phyloP scores from a whole-genome alignment of 2,888 invertebrate species.

The Morpho achilles region DNA sequence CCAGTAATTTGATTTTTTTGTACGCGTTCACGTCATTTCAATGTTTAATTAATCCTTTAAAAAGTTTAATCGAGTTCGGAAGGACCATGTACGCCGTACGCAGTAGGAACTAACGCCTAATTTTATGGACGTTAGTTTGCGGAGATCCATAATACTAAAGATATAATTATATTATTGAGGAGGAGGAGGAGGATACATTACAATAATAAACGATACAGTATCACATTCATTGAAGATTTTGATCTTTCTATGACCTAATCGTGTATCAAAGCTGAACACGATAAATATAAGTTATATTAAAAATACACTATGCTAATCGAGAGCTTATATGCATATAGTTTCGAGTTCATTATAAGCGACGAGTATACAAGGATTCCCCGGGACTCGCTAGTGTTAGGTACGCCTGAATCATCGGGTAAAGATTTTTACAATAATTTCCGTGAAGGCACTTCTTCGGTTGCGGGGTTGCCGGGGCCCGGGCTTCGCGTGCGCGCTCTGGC shows the following conservation, averaged over 20 bases:
- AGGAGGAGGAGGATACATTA: neutral
- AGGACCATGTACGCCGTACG: neutral
- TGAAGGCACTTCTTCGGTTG: constrained; percentile 18
- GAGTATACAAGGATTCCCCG: no score
- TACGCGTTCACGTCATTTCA: no score
- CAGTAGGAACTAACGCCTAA: no score
- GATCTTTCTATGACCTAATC: neutral
- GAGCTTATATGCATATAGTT: constrained; percentile 1
- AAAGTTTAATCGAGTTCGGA: no score
- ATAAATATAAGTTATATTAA: neutral
- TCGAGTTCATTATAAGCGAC: no score
- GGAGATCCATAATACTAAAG: neutral
- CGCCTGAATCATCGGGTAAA: neutral
- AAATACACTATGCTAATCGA: neutral
- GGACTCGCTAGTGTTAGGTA: no score
- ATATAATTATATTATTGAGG: no score
- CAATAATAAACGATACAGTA: constrained; percentile 1
- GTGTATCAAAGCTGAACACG: neutral
- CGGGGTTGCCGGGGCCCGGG: neutral
- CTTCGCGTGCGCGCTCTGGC: no score
- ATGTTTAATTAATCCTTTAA: no score
- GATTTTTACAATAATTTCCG: neutral
- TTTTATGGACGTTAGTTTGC: no score
- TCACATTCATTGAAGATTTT: constrained; percentile 4
- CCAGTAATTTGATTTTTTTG: no score